Evolutionary conservation across 2,113 vertebrate genomes (phyloP).

Genomic region (Pelodiscus sinensis): DNA sequence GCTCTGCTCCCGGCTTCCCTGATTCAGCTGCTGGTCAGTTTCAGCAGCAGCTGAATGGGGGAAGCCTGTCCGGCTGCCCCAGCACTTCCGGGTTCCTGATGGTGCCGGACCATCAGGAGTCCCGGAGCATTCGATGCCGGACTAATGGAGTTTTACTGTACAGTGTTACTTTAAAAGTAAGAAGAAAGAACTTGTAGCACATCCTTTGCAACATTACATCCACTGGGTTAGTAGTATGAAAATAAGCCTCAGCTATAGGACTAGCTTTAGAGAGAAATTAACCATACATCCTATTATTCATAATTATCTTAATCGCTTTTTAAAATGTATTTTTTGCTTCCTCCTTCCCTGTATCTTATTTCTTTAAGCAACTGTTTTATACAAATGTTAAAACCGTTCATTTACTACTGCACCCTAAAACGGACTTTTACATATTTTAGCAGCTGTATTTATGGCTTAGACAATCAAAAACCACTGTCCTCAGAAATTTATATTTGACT

Average conservation of each 20-base stretch:
- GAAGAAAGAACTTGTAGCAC: not conserved
- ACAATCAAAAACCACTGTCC: conserved; percentile 19
- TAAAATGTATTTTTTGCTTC: not conserved
- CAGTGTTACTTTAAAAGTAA: not conserved
- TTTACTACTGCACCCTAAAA: not conserved
- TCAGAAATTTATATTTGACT: not conserved
- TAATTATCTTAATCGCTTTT: not conserved
- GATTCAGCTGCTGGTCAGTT: too few relatives aligned
- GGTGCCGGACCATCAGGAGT: too few relatives aligned
- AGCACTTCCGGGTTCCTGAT: too few relatives aligned
- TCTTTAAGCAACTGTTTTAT: conserved; percentile 1
- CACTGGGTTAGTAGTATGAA: accelerated
- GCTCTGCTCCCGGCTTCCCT: too few relatives aligned
- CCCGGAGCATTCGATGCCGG: too few relatives aligned
- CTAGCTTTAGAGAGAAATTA: not conserved
- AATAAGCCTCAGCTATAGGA: not conserved
- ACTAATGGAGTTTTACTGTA: too few relatives aligned
- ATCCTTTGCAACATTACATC: not conserved
- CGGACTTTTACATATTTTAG: not conserved
- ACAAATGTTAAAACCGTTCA: conserved; percentile 1
- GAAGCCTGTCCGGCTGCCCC: too few relatives aligned
- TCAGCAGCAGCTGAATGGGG: too few relatives aligned
- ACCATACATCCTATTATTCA: not conserved
- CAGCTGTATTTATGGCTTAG: not conserved
- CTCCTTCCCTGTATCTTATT: not conserved